Conservation (phyloP, 1,140 invertebrate species). For the Sitobion miscanthi region DNA sequence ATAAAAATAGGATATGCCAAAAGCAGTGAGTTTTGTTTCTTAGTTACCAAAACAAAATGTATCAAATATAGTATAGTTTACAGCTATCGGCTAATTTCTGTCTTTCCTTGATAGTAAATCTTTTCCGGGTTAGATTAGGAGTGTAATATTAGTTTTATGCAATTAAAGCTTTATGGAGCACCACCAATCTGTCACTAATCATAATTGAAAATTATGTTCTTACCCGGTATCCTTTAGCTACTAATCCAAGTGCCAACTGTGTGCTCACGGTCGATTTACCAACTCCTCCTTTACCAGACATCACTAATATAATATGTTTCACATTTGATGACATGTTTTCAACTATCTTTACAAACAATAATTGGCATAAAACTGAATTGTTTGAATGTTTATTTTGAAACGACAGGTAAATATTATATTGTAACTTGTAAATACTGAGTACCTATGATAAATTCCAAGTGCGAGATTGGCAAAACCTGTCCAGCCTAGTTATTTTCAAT, state of each 20-base stretch:
- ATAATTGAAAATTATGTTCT: conserved; percentile 58
- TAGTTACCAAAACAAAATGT: neutral
- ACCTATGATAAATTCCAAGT: neutral
- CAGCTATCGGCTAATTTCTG: neutral
- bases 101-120: neutral
- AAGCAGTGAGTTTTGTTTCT: neutral
- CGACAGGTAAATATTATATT: neutral
- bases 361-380: neutral
- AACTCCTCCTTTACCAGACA: conserved; percentile 97
- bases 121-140: neutral
- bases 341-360: neutral
- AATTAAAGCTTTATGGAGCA: neutral
- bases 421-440: neutral
- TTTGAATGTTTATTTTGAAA: neutral
- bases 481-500: neutral
- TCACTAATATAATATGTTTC: conserved; percentile 80
- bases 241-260: conserved; percentile 84
- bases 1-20: neutral
- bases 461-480: neutral
- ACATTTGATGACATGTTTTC: conserved; percentile 69
- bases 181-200: neutral
- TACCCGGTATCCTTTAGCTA: conserved; percentile 83
- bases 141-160: neutral
- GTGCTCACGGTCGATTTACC: conserved; percentile 95
- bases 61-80: neutral